Percentiles rank a stretch among this genome's conserved stretches.
These are phyloP conservation scores for Galeopsomyia nigrocyanea DNA, from an alignment of 2,888 invertebrate genomes.

Conservation along the genomic window DNA sequence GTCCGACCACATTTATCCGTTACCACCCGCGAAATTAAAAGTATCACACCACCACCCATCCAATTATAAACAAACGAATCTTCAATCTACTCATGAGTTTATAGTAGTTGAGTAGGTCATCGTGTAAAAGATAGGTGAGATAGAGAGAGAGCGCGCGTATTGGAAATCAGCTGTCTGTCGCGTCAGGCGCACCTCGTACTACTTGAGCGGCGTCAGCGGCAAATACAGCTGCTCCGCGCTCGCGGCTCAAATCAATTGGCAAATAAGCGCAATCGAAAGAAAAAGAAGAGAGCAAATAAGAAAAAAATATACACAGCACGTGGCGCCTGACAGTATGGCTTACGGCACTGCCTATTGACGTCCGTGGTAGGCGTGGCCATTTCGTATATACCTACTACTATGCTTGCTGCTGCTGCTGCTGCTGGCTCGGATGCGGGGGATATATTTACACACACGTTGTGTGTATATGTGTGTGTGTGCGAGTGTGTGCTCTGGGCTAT, in stretches of 20 bases:
- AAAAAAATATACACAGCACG: no score
- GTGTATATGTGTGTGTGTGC: conserved; percentile 1
- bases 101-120: no score
- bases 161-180: not conserved
- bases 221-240: no score
- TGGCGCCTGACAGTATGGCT: conserved; percentile 38
- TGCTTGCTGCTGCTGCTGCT: no score
- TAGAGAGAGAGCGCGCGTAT: not conserved
- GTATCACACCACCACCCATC: no score
- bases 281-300: not conserved
- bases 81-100: no score
- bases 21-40: no score
- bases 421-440: conserved; percentile 30
- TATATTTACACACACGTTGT: not conserved
- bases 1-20: no score
- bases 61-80: no score
- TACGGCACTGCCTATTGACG: conserved; percentile 69
- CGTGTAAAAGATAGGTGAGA: not conserved
- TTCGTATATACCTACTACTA: not conserved
- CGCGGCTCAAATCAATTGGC: no score
- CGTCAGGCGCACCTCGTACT: not conserved
- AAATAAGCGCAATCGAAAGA: not conserved
- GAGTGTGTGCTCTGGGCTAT: no score
- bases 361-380: conserved; percentile 69
- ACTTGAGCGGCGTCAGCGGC: no score